Evolutionary conservation across 2,888 invertebrate genomes (phyloP), one percentile per base, ranked within the genome.

Genomic region (Drosophila merina): DNA sequence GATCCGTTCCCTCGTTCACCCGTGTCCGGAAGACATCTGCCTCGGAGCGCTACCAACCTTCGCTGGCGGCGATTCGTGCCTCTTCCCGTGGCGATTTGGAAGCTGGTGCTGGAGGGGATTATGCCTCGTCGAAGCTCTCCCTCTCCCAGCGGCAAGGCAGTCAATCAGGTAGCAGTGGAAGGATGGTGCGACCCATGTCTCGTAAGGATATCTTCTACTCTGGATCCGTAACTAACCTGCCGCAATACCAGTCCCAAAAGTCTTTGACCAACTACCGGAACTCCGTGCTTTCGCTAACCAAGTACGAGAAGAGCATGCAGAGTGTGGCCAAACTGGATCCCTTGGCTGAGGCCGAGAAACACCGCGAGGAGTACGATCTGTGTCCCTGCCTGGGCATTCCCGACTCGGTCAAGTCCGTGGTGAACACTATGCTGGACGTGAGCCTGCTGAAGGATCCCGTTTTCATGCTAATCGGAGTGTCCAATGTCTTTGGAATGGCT

Each of bases 161-260:
- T 48, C 60, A 62, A n/a, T n/a, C 59, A 8, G 60, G 60, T 38
- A 81, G 88, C 67, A 83, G 87, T 12, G 89, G 91, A 49, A 93
- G 94, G 64, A 96, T 97, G 93, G 95, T 97, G 12, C 94, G 98
- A 14, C 98, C 98, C 3, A 92, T 99, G 92, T 98, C 98, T 6
- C 94, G 98, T 57, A 98, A 98, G 90, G 99, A 99, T 92, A 98
- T 99, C 88, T 99, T 99, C 93, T 99, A 99, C 92, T 97, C 98
- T 2, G 98, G 99, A 31, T 98, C 98, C 49, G 96, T 99, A 26
- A 94, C 96, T 70, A 97, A 99, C 92, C 93, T 99, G 83, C 97
- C 97, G 0, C 98, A 98, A 92, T 98, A 96, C 92, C 96, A 97
- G 91, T 97, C 97, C 67, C 97, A 98, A 91, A 97, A 97, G 89